Percentiles rank a stretch among this genome's conserved stretches.
These are phyloP conservation scores for Ryuthela nishihirai DNA, from an alignment of 2,888 invertebrate species.

Conservation along the genomic window DNA sequence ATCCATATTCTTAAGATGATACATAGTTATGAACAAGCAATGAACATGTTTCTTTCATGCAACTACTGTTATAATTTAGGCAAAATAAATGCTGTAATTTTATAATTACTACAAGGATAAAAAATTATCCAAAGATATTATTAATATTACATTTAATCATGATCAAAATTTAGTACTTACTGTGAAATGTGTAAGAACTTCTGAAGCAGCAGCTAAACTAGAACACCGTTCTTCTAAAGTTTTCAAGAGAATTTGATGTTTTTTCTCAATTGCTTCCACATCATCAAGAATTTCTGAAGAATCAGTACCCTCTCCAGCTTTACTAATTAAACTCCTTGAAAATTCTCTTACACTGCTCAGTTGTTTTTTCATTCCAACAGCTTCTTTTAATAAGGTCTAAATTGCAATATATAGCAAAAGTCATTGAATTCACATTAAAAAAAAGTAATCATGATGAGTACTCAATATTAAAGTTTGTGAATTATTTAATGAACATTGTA, in stretches of 20 bases:
- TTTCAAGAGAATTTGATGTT: conserved; percentile 69
- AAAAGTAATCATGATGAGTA: too few relatives aligned
- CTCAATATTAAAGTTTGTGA: too few relatives aligned
- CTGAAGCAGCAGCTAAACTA: conserved; percentile 77
- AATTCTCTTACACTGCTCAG: conserved; percentile 62
- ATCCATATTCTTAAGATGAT: too few relatives aligned
- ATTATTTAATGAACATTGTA: too few relatives aligned
- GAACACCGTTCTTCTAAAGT: conserved; percentile 73
- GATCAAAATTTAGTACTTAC: conserved; percentile 54
- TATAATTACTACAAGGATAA: not conserved
- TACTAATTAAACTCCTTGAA: conserved; percentile 71
- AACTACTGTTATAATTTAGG: too few relatives aligned
- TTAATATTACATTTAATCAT: not conserved
- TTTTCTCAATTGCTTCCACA: conserved; percentile 69
- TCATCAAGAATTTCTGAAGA: conserved; percentile 73
- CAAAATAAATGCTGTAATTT: too few relatives aligned
- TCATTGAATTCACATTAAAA: too few relatives aligned
- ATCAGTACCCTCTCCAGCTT: conserved; percentile 67
- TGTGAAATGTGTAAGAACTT: conserved; percentile 80
- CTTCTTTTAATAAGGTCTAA: conserved; percentile 67
- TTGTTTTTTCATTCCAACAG: conserved; percentile 70
- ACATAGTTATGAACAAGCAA: too few relatives aligned
- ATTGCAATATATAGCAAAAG: too few relatives aligned
- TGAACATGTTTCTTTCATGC: too few relatives aligned
- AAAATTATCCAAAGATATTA: not conserved